Percentiles rank a stretch among this genome's conserved stretches.
phyloP scores from a whole-genome alignment of 2,888 invertebrate species.

The Tachina lurida region DNA sequence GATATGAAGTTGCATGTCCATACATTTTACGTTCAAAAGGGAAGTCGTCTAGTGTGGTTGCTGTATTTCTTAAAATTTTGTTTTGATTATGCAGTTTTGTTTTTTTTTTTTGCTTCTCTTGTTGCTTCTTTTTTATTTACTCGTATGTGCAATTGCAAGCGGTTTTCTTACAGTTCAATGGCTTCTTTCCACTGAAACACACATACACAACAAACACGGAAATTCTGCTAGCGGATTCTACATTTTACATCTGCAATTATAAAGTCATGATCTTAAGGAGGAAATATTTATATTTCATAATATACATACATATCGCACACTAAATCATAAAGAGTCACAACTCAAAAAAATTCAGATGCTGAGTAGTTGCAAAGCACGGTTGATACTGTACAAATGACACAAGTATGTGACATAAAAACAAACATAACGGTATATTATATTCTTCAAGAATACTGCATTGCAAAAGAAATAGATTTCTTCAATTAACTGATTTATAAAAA shows the following conservation, averaged over 20 bases:
- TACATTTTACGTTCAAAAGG: constrained; percentile 61
- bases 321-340: too few relatives aligned
- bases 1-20: constrained; percentile 67
- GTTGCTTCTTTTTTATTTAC: constrained; percentile 25
- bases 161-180: constrained; percentile 71
- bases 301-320: too few relatives aligned
- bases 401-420: too few relatives aligned
- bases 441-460: too few relatives aligned
- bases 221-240: not conserved
- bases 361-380: too few relatives aligned
- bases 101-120: not conserved
- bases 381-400: too few relatives aligned
- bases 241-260: not conserved
- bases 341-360: too few relatives aligned
- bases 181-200: constrained; percentile 63
- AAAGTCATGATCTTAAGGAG: not conserved
- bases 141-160: constrained; percentile 51
- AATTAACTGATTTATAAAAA: too few relatives aligned
- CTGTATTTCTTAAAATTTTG: constrained; percentile 43
- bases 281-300: not conserved
- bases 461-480: too few relatives aligned
- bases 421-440: too few relatives aligned
- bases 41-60: constrained; percentile 58
- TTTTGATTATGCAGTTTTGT: constrained; percentile 68
- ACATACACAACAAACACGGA: not conserved